These are phyloP conservation scores for Agrochola litura DNA, from an alignment of 2,888 invertebrate genomes.

Conservation along the genomic window DNA sequence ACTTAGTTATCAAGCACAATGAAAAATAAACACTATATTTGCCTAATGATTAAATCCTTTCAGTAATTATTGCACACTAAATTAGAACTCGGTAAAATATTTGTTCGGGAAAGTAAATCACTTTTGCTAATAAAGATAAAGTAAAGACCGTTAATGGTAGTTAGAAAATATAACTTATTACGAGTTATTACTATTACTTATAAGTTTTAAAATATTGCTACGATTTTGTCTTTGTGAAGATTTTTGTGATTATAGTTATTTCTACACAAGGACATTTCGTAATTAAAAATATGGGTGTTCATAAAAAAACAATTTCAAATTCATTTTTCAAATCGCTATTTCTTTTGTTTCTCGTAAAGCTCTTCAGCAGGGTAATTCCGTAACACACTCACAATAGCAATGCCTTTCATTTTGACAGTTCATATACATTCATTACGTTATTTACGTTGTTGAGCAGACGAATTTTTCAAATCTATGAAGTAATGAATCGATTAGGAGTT, in stretches of 20 bases:
- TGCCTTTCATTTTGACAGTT: not conserved
- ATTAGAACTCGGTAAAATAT: slow-evolving; percentile 7
- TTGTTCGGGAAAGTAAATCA: slow-evolving; percentile 14
- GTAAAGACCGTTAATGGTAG: slow-evolving; percentile 9
- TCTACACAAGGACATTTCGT: not conserved
- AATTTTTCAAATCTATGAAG: not conserved
- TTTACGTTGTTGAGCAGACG: too few species aligned
- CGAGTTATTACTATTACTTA: not conserved
- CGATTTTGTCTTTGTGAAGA: not conserved
- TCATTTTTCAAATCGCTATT: not conserved
- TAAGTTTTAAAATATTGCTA: not conserved
- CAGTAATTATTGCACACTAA: slow-evolving; percentile 19
- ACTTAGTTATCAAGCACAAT: slow-evolving; percentile 69
- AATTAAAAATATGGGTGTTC: not conserved
- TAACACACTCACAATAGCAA: not conserved
- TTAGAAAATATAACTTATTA: slow-evolving; percentile 2
- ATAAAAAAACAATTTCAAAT: not conserved
- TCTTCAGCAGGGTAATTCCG: not conserved
- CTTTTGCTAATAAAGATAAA: slow-evolving; percentile 5
- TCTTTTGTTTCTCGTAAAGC: not conserved
- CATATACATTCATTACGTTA: not conserved
- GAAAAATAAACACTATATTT: slow-evolving; percentile 53
- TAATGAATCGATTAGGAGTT: not conserved
- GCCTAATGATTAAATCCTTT: slow-evolving; percentile 27
- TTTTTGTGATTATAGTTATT: not conserved